Base-by-base conservation (phyloP, 2,888 invertebrate species). In the Caenorhabditis sinica region DNA sequence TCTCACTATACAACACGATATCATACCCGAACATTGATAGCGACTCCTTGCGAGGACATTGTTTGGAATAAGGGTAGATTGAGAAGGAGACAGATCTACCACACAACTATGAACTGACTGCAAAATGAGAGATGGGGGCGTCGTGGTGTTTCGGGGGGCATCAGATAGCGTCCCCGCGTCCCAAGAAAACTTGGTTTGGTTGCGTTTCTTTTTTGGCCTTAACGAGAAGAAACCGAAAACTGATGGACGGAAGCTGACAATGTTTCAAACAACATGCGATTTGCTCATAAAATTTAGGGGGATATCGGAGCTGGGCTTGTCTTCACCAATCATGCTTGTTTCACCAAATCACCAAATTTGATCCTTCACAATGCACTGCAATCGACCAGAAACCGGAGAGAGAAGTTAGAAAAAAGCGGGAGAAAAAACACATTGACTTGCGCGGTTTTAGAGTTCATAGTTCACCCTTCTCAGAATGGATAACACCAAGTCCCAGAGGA, bases 1-100 rank as follows among this genome's bases (percentile, higher is more conserved):
- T 72, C 30, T 65, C 79, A 80, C 80, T 80, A 66, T 80, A 80
- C 56, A 65, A 65, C 53, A 63, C 72, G 11, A 65, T 80, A 80
- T 80, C 80, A 80, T 80, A 80, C 80, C 80, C 80, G 80, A 80
- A 80, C 72, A 43, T 80, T 80, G 80, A 80, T 80, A 80, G 80
- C 80, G 80, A 80, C 80, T 80, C 80, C 80, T 30, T 65, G 58
- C 72, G 79, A 71, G 58, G 80, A 40, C 80, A 80, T 80, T 66
- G 72, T 77, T 77, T 28, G 11, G 68, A 69, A 68, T 40, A 53
- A 25, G 45, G 69, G 69, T 68, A 66, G 60, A 56, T 58, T 13
- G 17, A 20, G 25, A 5, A 56, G 53, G 8, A 20, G 63, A 74
- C 36, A 69, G 58, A 63, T 30, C 13, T 49, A 60, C 43, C 72